Percentiles rank a stretch among this genome's conserved stretches.
Conservation (phyloP, 1,140 invertebrate genomes). For the Hormaphis cornu region DNA sequence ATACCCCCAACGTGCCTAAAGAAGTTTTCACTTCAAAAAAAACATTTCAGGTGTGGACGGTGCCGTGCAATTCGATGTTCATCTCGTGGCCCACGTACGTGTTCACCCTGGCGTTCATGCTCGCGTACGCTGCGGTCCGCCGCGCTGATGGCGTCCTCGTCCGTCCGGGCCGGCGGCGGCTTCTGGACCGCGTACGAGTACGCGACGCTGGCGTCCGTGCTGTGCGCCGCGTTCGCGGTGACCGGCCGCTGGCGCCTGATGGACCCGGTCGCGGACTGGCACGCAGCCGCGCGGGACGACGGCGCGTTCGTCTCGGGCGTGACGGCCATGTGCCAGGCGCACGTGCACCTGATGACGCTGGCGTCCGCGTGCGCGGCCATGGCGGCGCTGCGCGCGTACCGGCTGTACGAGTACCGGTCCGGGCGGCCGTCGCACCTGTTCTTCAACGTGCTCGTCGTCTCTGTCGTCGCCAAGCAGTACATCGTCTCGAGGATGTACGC, state of each 20-base stretch:
- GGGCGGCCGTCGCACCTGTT: neutral
- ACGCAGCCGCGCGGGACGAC: neutral
- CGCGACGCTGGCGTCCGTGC: neutral
- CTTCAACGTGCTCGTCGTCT: neutral
- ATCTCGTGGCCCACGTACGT: neutral
- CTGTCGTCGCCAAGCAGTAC: neutral
- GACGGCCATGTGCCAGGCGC: neutral
- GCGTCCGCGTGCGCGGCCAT: neutral
- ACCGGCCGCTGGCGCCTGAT: neutral
- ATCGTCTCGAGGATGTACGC: neutral
- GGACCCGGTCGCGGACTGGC: neutral
- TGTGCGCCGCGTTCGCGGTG: neutral
- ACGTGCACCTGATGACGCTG: neutral
- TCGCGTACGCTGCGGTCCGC: neutral
- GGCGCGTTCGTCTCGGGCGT: neutral
- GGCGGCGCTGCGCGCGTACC: neutral
- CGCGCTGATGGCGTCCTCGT: neutral
- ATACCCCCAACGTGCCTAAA: no score
- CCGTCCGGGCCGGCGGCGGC: neutral
- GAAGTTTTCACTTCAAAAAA: no score
- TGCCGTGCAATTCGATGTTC: neutral
- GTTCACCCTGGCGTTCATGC: neutral
- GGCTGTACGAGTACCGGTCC: neutral
- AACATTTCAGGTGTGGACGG: neutral
- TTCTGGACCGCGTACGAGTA: neutral